Conservation (phyloP, 2,888 invertebrate genomes). For the Harpalus rubripes region DNA sequence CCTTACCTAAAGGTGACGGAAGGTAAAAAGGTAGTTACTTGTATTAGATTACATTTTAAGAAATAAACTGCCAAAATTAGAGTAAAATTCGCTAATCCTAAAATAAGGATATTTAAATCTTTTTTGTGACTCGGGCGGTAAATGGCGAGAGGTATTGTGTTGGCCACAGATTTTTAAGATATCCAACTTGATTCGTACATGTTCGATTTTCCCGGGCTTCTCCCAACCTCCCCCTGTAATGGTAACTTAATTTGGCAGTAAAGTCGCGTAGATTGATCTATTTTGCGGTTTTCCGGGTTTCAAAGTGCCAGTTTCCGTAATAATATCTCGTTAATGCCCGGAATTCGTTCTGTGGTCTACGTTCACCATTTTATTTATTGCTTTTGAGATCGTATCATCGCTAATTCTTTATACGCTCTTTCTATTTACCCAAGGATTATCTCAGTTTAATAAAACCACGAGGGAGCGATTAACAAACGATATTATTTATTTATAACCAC, state of each 20-base stretch:
- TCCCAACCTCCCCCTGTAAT: too few species aligned
- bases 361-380: conserved; percentile 56
- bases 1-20: too few species aligned
- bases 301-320: conserved; percentile 61
- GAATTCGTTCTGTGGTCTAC: conserved; percentile 51
- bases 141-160: too few species aligned
- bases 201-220: too few species aligned
- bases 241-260: conserved; percentile 55
- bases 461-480: background rate
- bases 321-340: conserved; percentile 59
- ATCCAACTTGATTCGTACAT: too few species aligned
- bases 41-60: too few species aligned
- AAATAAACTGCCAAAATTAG: too few species aligned
- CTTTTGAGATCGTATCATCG: conserved; percentile 50
- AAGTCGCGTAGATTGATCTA: conserved; percentile 55
- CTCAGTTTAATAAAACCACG: background rate
- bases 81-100: too few species aligned
- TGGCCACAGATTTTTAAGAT: too few species aligned
- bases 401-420: conserved; percentile 51
- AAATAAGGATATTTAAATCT: too few species aligned
- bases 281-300: conserved; percentile 35
- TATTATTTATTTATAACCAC: conserved; percentile 1
- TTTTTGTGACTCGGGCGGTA: too few species aligned
- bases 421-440: conserved; percentile 18
- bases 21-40: too few species aligned